Percentiles rank a stretch among this genome's conserved stretches.
phyloP scores from a whole-genome alignment of 2,888 invertebrate species.

The Seira musarum region DNA sequence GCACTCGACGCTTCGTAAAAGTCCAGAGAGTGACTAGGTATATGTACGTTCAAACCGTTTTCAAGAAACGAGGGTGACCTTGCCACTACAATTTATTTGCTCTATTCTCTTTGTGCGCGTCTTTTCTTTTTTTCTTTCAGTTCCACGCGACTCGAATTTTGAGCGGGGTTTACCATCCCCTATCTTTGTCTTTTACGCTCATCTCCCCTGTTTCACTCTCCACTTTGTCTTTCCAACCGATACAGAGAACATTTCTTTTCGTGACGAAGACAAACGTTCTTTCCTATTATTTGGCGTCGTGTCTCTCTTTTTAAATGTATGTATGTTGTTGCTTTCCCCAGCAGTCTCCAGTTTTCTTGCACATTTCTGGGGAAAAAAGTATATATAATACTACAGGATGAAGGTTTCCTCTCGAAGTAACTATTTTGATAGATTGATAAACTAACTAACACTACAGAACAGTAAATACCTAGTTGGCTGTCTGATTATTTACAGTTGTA shows the following conservation, averaged over 20 bases:
- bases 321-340: too few species aligned
- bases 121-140: background rate
- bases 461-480: too few species aligned
- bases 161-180: background rate
- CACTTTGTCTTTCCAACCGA: background rate
- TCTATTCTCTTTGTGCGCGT: constrained; percentile 18
- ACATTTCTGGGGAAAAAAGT: too few species aligned
- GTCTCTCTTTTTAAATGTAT: background rate
- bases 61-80: constrained; percentile 27
- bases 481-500: too few species aligned
- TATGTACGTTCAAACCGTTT: too few species aligned
- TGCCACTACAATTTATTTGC: constrained; percentile 11
- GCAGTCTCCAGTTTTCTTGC: too few species aligned
- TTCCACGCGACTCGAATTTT: constrained; percentile 58
- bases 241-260: constrained; percentile 1
- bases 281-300: constrained; percentile 12
- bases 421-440: too few species aligned
- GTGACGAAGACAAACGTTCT: constrained; percentile 27
- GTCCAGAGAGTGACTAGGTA: too few species aligned
- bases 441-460: too few species aligned
- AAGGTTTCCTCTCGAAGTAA: too few species aligned
- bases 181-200: background rate
- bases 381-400: too few species aligned
- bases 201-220: constrained; percentile 1
- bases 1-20: too few species aligned